A percentile compares a stretch with the other conserved stretches of the same genome.
Evolutionary conservation across 2,888 invertebrate genomes (phyloP).

Genomic region (Xestia xanthographa): DNA sequence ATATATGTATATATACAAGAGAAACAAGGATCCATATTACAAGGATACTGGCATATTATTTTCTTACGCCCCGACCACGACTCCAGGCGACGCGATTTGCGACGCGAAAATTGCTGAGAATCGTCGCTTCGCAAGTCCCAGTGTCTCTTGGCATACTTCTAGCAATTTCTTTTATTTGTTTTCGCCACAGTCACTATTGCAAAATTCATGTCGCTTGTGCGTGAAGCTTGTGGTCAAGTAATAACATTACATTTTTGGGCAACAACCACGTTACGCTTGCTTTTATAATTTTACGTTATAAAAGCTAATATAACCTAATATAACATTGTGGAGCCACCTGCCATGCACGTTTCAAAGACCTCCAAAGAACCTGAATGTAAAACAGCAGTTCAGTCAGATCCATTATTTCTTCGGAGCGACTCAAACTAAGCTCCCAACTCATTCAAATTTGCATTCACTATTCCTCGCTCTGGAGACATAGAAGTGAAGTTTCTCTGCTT

Average conservation of each 20-base stretch:
- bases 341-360: neutral
- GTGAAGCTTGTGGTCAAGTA: neutral
- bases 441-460: conserved; percentile 62
- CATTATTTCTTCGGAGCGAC: conserved; percentile 57
- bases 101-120: too few species aligned
- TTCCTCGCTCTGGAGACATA: conserved; percentile 44
- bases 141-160: neutral
- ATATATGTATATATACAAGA: neutral
- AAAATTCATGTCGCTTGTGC: neutral
- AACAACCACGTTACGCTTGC: neutral
- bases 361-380: conserved; percentile 47
- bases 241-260: neutral
- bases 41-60: neutral
- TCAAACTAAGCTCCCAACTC: conserved; percentile 56
- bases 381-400: conserved; percentile 46
- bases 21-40: neutral
- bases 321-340: neutral
- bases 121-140: too few species aligned
- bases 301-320: neutral
- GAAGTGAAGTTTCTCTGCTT: conserved; percentile 45
- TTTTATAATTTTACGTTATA: neutral
- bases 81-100: neutral
- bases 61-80: neutral
- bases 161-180: neutral
- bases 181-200: neutral